These are phyloP conservation scores for Burhinus oedicnemus DNA, from an alignment of 2,113 vertebrate species.

Conservation along the genomic window DNA sequence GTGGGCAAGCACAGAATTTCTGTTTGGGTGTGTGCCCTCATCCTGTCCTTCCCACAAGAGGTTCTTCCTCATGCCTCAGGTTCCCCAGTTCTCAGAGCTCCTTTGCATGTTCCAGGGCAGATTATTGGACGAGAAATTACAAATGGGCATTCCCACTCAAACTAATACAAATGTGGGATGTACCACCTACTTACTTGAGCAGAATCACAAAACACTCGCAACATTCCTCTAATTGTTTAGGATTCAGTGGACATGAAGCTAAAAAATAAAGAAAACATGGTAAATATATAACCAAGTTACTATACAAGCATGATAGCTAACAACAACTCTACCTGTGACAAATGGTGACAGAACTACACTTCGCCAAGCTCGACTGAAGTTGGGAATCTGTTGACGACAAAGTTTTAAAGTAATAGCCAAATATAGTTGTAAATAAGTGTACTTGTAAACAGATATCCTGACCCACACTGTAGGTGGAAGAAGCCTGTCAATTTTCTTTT, in stretches of 20 bases:
- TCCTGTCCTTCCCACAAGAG: not conserved
- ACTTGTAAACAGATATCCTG: not conserved
- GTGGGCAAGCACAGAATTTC: not conserved
- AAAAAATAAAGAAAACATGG: not conserved
- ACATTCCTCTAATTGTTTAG: slow-evolving; percentile 84
- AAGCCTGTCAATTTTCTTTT: not conserved
- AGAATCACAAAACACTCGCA: slow-evolving; percentile 85
- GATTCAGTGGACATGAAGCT: slow-evolving; percentile 87
- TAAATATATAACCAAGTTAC: not conserved
- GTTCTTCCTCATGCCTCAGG: not conserved
- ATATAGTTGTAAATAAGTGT: not conserved
- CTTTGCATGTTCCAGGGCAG: not conserved
- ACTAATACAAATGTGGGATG: not conserved
- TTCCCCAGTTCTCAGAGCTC: not conserved
- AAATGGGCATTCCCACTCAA: not conserved
- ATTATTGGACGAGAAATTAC: not conserved
- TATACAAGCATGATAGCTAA: not conserved
- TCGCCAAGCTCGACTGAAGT: slow-evolving; percentile 83
- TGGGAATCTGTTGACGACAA: slow-evolving; percentile 70
- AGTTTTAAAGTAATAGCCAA: not conserved
- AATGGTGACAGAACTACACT: slow-evolving; percentile 86
- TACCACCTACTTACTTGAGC: slow-evolving; percentile 83
- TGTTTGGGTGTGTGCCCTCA: not conserved
- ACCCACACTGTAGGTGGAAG: not conserved
- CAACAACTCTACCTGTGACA: slow-evolving; percentile 80